Evolutionary conservation across 1,140 invertebrate genomes (phyloP).

Genomic region (Bombus pascuorum): DNA sequence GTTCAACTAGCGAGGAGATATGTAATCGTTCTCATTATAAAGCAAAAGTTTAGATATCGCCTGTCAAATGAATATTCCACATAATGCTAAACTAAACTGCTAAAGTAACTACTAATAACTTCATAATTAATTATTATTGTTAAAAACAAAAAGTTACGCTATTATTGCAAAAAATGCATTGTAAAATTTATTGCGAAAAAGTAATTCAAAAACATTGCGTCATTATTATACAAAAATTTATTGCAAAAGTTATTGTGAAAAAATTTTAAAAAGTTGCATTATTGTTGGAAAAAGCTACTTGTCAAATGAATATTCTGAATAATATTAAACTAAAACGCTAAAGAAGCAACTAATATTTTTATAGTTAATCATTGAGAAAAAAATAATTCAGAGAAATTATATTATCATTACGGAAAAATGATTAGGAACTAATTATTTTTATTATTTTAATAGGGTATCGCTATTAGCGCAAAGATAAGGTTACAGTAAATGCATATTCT

Average conservation of each 20-base stretch:
- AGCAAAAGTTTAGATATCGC: background rate
- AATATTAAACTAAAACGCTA: background rate
- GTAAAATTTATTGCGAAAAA: too few species aligned
- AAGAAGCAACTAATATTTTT: too few species aligned
- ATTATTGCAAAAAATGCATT: too few species aligned
- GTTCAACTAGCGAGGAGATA: background rate
- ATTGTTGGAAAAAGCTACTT: background rate
- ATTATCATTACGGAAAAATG: background rate
- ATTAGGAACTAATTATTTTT: background rate
- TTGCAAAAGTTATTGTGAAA: background rate
- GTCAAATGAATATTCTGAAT: background rate
- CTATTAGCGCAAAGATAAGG: background rate
- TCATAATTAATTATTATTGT: too few species aligned
- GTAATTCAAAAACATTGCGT: too few species aligned
- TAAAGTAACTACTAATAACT: too few species aligned
- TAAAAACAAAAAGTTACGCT: too few species aligned
- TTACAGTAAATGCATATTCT: background rate
- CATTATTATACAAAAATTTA: background rate
- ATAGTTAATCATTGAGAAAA: background rate
- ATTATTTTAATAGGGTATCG: background rate
- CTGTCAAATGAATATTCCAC: background rate
- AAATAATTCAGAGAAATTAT: background rate
- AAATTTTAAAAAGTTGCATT: background rate
- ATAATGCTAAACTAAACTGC: too few species aligned
- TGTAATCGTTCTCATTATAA: slow-evolving; percentile 1